phyloP scores from a whole-genome alignment of 2,113 vertebrate species.

The Anguilla japonica region DNA sequence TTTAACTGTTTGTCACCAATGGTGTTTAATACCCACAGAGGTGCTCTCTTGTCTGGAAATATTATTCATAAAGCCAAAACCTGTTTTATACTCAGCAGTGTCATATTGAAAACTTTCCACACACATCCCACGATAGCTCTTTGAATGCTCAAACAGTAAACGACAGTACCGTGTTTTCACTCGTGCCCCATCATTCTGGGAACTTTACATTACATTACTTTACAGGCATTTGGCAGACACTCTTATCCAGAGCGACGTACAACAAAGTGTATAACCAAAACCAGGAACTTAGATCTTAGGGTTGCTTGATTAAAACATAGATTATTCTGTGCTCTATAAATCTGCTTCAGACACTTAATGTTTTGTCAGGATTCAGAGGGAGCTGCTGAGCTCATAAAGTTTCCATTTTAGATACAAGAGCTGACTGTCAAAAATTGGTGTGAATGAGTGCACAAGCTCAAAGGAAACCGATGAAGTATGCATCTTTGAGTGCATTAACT shows the following conservation, averaged over 20 bases:
- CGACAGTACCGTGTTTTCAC: not conserved
- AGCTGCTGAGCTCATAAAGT: not conserved
- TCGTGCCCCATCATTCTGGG: not conserved
- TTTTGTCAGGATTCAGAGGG: not conserved
- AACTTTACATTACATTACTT: no score
- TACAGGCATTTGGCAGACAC: no score
- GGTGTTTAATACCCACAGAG: not conserved
- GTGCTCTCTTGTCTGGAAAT: not conserved
- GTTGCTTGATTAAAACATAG: no score
- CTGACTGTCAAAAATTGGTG: not conserved
- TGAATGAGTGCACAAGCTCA: not conserved
- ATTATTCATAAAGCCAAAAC: not conserved
- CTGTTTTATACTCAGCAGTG: not conserved
- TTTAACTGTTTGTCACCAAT: not conserved
- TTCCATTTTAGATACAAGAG: not conserved
- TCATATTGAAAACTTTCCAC: not conserved
- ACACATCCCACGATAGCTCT: not conserved
- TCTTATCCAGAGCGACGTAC: no score
- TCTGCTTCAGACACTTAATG: not conserved
- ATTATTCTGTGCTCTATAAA: not conserved
- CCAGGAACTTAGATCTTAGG: not conserved
- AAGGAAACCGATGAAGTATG: not conserved
- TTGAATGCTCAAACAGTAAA: not conserved
- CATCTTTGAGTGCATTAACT: not conserved
- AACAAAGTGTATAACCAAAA: no score